Conservation (phyloP, 2,888 invertebrate genomes). For the Quadroppia sp. region DNA sequence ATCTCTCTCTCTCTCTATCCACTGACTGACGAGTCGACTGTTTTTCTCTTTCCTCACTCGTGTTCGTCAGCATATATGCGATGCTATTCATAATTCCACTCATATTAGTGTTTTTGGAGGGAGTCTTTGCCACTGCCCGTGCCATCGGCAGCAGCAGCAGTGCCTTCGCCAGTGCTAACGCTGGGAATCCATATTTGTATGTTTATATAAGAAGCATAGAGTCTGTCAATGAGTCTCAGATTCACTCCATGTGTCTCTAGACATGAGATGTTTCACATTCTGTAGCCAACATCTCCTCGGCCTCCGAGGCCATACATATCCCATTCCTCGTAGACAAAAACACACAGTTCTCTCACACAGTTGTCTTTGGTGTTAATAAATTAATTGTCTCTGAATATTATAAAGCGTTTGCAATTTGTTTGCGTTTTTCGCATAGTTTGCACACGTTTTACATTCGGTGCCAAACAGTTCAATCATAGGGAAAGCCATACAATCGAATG, state of each 20-base stretch:
- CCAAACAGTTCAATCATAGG: neutral
- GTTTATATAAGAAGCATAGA: constrained; percentile 21
- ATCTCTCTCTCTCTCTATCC: neutral
- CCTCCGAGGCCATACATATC: neutral
- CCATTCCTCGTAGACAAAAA: no score
- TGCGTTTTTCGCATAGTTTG: neutral
- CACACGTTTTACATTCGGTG: neutral
- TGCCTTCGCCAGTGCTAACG: neutral
- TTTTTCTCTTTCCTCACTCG: constrained; percentile 9
- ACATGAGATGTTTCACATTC: neutral
- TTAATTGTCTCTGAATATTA: no score
- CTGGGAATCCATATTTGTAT: constrained; percentile 24
- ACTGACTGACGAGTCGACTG: constrained; percentile 33
- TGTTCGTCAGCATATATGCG: neutral
- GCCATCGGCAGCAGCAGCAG: neutral
- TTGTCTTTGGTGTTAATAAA: neutral
- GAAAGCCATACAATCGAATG: neutral
- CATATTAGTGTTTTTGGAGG: constrained; percentile 22
- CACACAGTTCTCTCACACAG: no score
- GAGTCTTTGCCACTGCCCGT: constrained; percentile 5
- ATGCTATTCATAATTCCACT: neutral
- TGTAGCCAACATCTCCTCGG: neutral
- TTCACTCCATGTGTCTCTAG: constrained; percentile 21
- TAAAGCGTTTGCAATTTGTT: neutral
- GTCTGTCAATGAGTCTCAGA: constrained; percentile 24